Conservation (phyloP, 1,140 invertebrate genomes). For the Drosophila athabasca region DNA sequence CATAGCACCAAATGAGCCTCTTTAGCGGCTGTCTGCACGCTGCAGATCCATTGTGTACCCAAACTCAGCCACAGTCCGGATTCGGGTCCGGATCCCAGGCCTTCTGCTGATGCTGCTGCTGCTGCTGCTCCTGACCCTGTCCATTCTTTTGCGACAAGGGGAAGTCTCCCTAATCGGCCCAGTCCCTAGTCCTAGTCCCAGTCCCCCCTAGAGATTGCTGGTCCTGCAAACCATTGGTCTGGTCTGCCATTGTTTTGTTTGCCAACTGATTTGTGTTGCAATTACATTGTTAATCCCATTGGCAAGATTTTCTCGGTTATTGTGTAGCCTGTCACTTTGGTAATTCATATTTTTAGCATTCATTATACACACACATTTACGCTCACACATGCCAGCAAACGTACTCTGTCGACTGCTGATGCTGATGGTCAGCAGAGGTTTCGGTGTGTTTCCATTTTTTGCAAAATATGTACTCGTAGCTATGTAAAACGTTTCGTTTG, state of each 20-base stretch:
- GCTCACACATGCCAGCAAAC: too few relatives aligned
- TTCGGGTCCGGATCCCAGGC: too few relatives aligned
- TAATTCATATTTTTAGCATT: constrained; percentile 39
- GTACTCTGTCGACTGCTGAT: too few relatives aligned
- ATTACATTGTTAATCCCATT: constrained; percentile 76
- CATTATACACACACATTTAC: neutral
- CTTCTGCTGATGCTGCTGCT: neutral
- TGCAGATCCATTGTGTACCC: constrained; percentile 1
- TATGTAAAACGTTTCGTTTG: too few relatives aligned
- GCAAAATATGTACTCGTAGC: too few relatives aligned
- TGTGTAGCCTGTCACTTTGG: constrained; percentile 29
- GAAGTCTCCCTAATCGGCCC: constrained; percentile 14
- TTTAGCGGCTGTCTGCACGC: constrained; percentile 51
- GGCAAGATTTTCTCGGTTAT: constrained; percentile 45
- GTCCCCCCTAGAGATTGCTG: constrained; percentile 19
- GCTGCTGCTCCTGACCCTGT: constrained; percentile 8
- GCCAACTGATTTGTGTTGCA: constrained; percentile 63
- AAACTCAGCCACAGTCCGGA: constrained; percentile 8
- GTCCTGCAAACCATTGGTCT: constrained; percentile 6
- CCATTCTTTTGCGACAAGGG: constrained; percentile 11
- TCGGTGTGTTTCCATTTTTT: too few relatives aligned
- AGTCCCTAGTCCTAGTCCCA: too few relatives aligned
- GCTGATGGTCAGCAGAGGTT: too few relatives aligned
- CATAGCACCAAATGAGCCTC: constrained; percentile 63
- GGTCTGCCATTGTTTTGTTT: constrained; percentile 39